Percentiles rank a stretch among this genome's conserved stretches.
Conservation (phyloP, 53 echinoderm and acorn worm genomes). For the Antedon mediterranea region DNA sequence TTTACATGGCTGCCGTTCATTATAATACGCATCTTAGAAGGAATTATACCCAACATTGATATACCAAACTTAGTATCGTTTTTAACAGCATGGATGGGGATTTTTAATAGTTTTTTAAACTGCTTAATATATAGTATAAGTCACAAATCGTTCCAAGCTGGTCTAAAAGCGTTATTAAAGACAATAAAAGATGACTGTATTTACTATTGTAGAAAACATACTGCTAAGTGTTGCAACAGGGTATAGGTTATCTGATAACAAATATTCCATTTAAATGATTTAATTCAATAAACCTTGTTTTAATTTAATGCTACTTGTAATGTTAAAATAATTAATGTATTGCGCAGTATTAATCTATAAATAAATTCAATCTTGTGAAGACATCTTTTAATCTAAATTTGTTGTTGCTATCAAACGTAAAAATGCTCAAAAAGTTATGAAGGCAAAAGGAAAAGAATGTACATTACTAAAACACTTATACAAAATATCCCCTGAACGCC, state of each 20-base stretch:
- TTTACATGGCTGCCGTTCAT: slow-evolving; percentile 85
- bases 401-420: too few species aligned
- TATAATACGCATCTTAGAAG: slow-evolving; percentile 36
- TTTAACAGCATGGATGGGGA: slow-evolving; percentile 67
- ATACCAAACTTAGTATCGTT: slow-evolving; percentile 46
- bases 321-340: too few species aligned
- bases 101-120: slow-evolving; percentile 86
- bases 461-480: too few species aligned
- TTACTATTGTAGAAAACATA: not conserved
- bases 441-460: too few species aligned
- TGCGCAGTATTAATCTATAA: too few species aligned
- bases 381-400: too few species aligned
- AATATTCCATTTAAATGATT: too few species aligned
- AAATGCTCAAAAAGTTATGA: too few species aligned
- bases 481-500: too few species aligned
- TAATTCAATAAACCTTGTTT: too few species aligned
- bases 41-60: slow-evolving; percentile 16
- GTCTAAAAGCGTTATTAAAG: not conserved
- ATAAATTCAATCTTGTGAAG: too few species aligned
- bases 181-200: not conserved
- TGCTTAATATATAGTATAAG: slow-evolving; percentile 84
- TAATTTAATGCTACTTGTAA: too few species aligned
- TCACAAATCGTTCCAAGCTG: slow-evolving; percentile 57
- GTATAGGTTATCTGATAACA: not conserved
- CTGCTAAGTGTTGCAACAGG: not conserved